phyloP scores from a whole-genome alignment of 2,113 vertebrate genomes.

The Siniperca chuatsi region DNA sequence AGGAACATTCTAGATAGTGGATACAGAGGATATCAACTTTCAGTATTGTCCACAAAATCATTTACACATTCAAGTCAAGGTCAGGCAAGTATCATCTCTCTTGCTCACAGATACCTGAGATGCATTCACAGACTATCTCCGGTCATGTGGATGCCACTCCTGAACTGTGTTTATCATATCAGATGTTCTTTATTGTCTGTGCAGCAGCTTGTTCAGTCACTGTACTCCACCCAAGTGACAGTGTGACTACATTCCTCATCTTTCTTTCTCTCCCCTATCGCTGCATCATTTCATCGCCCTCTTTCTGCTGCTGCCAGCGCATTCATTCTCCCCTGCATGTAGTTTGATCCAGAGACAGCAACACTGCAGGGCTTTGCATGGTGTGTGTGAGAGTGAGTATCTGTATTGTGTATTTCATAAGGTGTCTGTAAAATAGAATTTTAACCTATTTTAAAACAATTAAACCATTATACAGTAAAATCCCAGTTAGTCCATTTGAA shows the following conservation, averaged over 20 bases:
- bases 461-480: neutral
- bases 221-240: constrained; percentile 2
- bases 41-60: constrained; percentile 11
- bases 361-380: constrained; percentile 25
- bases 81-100: neutral
- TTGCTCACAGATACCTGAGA: constrained; percentile 40
- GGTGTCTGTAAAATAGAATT: neutral
- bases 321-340: constrained; percentile 54
- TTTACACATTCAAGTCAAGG: constrained; percentile 15
- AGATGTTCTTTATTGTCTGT: constrained; percentile 16
- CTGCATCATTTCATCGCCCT: constrained; percentile 38
- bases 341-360: constrained; percentile 32
- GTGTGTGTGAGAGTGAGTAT: constrained; percentile 8
- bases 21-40: neutral
- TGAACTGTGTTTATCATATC: constrained; percentile 5
- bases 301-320: constrained; percentile 61
- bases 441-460: neutral
- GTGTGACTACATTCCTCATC: constrained; percentile 37
- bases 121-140: neutral
- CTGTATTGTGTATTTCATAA: neutral
- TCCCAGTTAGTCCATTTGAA: neutral
- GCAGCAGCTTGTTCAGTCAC: constrained; percentile 18
- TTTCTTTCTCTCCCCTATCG: constrained; percentile 17
- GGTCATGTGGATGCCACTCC: neutral
- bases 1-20: neutral